Evolutionary conservation across 2,888 invertebrate genomes (phyloP).

Genomic region (Agrochola lychnidis): DNA sequence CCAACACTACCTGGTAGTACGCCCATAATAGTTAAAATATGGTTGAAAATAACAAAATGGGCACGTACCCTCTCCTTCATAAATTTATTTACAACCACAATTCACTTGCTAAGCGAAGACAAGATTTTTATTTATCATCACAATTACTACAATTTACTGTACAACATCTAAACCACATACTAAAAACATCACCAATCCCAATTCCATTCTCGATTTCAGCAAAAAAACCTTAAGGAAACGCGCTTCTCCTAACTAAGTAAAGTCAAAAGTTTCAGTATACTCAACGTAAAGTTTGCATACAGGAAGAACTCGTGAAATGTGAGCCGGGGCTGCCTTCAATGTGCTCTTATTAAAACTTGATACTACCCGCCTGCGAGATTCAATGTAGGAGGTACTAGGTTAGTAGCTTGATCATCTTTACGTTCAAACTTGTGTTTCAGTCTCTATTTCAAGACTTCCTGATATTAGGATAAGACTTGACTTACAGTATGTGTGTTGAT

Average conservation of each 20-base stretch:
- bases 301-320: conserved; percentile 52
- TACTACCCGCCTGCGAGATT: conserved; percentile 12
- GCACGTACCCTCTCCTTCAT: too few relatives aligned
- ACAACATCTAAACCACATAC: background rate
- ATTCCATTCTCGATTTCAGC: background rate
- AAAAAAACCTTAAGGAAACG: background rate
- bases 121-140: background rate
- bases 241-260: conserved; percentile 34
- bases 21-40: too few relatives aligned
- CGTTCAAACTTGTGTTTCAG: conserved; percentile 13
- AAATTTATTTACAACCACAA: too few relatives aligned
- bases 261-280: conserved; percentile 50
- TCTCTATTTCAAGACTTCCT: background rate
- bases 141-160: background rate
- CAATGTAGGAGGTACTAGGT: background rate
- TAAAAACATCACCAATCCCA: background rate
- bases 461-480: background rate
- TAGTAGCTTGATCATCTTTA: conserved; percentile 24
- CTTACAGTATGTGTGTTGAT: background rate
- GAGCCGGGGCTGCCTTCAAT: conserved; percentile 26
- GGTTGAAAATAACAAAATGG: too few relatives aligned
- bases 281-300: conserved; percentile 52
- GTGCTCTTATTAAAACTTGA: conserved; percentile 66
- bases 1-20: too few relatives aligned
- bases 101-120: too few relatives aligned